These are phyloP conservation scores for Phorcus lineatus DNA, from an alignment of 2,888 invertebrate species.

Conservation along the genomic window DNA sequence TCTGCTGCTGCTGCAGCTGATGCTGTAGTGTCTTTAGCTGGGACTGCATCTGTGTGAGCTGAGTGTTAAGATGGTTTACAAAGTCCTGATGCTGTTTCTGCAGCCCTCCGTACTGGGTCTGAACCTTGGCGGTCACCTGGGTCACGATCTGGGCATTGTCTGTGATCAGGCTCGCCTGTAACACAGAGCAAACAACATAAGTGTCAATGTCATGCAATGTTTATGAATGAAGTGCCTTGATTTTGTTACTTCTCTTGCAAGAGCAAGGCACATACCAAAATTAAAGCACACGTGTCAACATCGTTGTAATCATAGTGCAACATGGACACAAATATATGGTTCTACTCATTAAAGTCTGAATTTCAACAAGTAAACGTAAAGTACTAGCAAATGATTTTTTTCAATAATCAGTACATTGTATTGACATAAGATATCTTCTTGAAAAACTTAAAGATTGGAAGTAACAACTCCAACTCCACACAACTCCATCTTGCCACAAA, in stretches of 20 bases:
- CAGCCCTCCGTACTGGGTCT: slow-evolving; percentile 87
- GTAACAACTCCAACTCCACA: no score
- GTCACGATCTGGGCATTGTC: slow-evolving; percentile 87
- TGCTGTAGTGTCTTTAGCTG: slow-evolving; percentile 58
- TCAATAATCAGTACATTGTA: no score
- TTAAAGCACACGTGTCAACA: no score
- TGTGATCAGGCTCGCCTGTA: slow-evolving; percentile 84
- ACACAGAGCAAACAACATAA: neutral
- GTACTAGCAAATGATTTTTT: no score
- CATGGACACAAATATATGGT: no score
- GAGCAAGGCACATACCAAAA: neutral
- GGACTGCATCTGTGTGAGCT: slow-evolving; percentile 76
- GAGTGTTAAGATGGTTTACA: slow-evolving; percentile 85
- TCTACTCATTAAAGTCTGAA: no score
- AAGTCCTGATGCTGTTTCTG: slow-evolving; percentile 97
- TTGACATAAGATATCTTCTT: no score
- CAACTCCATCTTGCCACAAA: no score
- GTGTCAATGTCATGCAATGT: no score
- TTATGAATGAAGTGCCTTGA: neutral
- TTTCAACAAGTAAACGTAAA: no score
- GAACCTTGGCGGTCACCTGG: slow-evolving; percentile 86
- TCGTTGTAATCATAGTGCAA: no score
- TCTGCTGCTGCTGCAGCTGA: slow-evolving; percentile 20
- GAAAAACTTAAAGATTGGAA: no score
- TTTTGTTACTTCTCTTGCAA: neutral